Conservation (phyloP, 2,113 vertebrate genomes). For the Nerophis ophidion region DNA sequence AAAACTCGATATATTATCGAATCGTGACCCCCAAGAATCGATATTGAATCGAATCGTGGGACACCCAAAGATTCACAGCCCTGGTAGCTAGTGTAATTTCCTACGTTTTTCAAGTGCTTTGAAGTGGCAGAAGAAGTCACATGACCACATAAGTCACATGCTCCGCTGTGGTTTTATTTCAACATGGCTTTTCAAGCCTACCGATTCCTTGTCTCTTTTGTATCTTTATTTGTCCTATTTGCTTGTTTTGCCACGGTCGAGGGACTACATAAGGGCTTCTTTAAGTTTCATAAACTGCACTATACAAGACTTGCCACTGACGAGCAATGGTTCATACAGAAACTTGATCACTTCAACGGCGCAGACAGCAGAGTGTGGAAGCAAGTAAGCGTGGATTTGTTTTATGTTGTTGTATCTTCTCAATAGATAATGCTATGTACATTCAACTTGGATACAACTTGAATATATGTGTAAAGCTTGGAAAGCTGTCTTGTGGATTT, state of each 20-base stretch:
- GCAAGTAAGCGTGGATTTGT: slow-evolving; percentile 42
- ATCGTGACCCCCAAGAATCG: too few species aligned
- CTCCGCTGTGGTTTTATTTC: background rate
- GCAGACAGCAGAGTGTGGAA: slow-evolving; percentile 64
- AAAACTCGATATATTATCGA: too few species aligned
- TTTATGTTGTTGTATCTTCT: background rate
- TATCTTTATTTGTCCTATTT: slow-evolving; percentile 4
- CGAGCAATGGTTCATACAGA: slow-evolving; percentile 66
- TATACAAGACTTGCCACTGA: slow-evolving; percentile 2
- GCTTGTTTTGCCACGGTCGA: slow-evolving; percentile 5
- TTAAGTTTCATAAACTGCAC: slow-evolving; percentile 5
- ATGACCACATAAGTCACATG: slow-evolving; percentile 52
- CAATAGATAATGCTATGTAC: too few species aligned
- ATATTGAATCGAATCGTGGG: too few species aligned
- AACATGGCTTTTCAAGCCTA: slow-evolving; percentile 33
- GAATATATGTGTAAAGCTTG: too few species aligned
- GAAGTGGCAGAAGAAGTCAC: slow-evolving; percentile 37
- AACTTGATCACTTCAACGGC: slow-evolving; percentile 66
- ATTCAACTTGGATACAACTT: too few species aligned
- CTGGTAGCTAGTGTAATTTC: background rate
- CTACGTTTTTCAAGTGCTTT: background rate
- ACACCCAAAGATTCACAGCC: too few species aligned
- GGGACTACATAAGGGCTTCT: slow-evolving; percentile 28
- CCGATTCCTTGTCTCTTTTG: background rate
- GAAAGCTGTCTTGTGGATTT: too few species aligned